Evolutionary conservation across 2,113 vertebrate genomes (phyloP), one percentile per base, ranked within the genome.

Genomic region (Hypomesus transpacificus): DNA sequence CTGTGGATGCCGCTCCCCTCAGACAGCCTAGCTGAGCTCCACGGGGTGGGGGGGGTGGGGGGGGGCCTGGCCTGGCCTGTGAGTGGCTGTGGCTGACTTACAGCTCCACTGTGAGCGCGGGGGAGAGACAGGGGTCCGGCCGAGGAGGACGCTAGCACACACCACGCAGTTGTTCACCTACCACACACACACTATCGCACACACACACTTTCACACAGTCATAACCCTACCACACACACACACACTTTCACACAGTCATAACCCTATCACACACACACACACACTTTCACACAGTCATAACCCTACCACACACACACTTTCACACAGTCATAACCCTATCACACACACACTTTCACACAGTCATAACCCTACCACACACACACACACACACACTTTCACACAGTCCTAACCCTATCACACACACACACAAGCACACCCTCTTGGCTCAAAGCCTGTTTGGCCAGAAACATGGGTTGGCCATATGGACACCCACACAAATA

Each of bases 401-500:
- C 31, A 34, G 31, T 34, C 31, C 5, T 34, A 34, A 34, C 1
- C 31, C 31, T 34, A 34, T 7, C 31, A 46, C 9, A 46, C 39
- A 46, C 39, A 46, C 39, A 9, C 39, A 46, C 39, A 46, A 9
- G 13, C 39, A 46, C 39, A 46, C 39, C 2, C 39, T 46, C 39
- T 46, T 13, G 39, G 39, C 9, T 46, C 39, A 46, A 46, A 46
- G 39, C 31, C 31, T 34, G 31, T 22, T 60, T 11, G 21, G 9
- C 20, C 58, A 14, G 58, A 60, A 4, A 60, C 1, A 53, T 3
- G 14, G 14, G 20, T 60, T 60, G 26, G 58, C 58, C 58, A 61
- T 61, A 61, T 26, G 24, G 59, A 64, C 31, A 11, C 62, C 39
- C 62, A 64, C 57, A 59, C 57, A 34, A 6, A 46, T 46, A 46